These are phyloP conservation scores for Andrena marginata DNA, from an alignment of 2,888 invertebrate species.

Conservation along the genomic window DNA sequence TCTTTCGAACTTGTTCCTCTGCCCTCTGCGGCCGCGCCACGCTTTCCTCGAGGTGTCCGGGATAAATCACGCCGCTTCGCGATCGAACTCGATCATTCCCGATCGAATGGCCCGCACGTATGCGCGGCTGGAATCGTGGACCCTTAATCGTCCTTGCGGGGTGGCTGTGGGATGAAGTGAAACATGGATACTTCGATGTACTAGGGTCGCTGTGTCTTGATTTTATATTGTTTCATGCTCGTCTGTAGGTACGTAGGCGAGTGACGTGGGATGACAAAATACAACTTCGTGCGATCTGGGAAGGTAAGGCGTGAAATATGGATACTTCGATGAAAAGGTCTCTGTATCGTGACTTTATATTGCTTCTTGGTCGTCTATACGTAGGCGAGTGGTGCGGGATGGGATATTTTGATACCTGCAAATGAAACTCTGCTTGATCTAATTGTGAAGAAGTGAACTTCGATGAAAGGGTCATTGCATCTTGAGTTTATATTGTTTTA, in stretches of 20 bases:
- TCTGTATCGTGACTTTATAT: too few species aligned
- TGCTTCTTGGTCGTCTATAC: too few species aligned
- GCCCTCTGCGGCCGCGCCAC: constrained; percentile 40
- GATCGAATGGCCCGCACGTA: constrained; percentile 65
- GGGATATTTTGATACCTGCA: too few species aligned
- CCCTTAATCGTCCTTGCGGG: constrained; percentile 51
- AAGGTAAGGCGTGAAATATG: too few species aligned
- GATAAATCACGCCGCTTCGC: constrained; percentile 74
- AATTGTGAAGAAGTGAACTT: too few species aligned
- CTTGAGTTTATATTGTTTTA: too few species aligned
- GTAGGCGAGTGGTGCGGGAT: too few species aligned
- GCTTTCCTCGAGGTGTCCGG: constrained; percentile 58
- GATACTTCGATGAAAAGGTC: too few species aligned
- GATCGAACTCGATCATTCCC: constrained; percentile 75
- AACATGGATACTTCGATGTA: background rate
- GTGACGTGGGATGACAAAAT: background rate
- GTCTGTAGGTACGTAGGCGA: background rate
- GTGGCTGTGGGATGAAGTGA: constrained; percentile 11
- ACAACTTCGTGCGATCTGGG: background rate
- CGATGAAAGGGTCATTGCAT: too few species aligned
- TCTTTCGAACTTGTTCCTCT: constrained; percentile 70
- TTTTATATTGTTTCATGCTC: too few species aligned
- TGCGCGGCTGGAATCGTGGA: constrained; percentile 44
- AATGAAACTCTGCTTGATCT: too few species aligned
- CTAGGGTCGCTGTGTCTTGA: too few species aligned